phyloP scores from a whole-genome alignment of 2,113 vertebrate species.

The Panurus biarmicus region DNA sequence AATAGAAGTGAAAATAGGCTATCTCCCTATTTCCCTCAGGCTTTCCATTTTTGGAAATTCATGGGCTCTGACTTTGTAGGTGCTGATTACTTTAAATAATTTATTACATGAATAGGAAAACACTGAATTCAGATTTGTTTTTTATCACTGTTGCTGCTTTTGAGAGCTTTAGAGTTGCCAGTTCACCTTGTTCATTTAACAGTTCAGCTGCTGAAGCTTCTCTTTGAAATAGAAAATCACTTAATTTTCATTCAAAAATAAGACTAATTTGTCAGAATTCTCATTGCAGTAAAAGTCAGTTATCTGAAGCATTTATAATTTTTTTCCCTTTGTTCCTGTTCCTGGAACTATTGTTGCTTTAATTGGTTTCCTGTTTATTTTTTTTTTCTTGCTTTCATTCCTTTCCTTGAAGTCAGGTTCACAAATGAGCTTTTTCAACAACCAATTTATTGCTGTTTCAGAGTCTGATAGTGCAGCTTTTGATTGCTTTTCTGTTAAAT shows the following conservation, averaged over 20 bases:
- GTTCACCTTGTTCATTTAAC: background rate
- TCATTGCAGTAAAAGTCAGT: background rate
- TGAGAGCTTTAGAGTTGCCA: background rate
- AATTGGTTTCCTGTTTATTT: constrained; percentile 16
- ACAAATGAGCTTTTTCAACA: background rate
- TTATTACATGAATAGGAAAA: background rate
- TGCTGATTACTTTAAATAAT: background rate
- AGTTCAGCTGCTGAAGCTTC: background rate
- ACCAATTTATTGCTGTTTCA: background rate
- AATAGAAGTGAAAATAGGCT: background rate
- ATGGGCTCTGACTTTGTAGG: background rate
- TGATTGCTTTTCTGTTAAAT: background rate
- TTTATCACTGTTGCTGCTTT: background rate
- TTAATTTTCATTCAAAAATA: background rate
- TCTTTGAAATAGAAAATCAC: background rate
- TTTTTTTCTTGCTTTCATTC: background rate
- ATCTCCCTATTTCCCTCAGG: background rate
- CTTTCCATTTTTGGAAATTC: background rate
- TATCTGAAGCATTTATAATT: background rate
- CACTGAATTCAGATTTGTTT: background rate
- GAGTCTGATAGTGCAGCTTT: background rate
- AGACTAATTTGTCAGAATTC: background rate
- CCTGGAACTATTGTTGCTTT: background rate
- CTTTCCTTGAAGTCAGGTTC: background rate
- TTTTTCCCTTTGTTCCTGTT: background rate